Evolutionary conservation across 2,797 vertebrate species (phyloP), one percentile per base, ranked within the genome.

Genomic region (Adelosebastes latens): DNA sequence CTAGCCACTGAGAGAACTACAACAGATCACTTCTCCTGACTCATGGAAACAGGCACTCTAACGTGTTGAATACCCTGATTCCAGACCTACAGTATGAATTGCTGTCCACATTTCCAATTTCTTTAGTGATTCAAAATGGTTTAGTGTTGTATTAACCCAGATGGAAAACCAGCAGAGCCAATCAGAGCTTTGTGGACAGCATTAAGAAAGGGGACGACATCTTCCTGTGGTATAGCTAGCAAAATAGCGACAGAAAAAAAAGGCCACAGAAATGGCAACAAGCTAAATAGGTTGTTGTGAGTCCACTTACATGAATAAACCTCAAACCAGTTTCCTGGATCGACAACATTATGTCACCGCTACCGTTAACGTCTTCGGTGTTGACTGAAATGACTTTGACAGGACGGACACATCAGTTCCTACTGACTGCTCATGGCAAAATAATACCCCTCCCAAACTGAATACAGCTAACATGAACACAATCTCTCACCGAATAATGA

Each of bases 311-410:
- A 61, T 27, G 4, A 65, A 46, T 3, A 53, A 29, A 4, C 25
- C 27, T n/a, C 39, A 10, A 27, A 34, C 2, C 22, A 53, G 18
- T 36, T 60, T 29, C 31, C 24, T 24, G 3, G 14, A 22, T 39
- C 0, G 8, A 14, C 18, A 36, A 9, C 0, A 1, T 52, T n/a
- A 16, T 3, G 0, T 0, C 20, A 49, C 14, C 6, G 39, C 39
- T 42, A 52, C 49, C 0, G 4, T 5, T 0, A 64, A 18, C 20
- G 1, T 46, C n/a, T 25, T 32, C 18, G 9, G 6, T 42, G n/a
- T 8, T 2, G 1, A 25, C 16, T 55, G 9, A 61, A 16, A 22
- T 32, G 20, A 39, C 32, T 11, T 36, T 49, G 12, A 29, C 31
- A 27, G 31, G 22, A 27, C 1, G 3, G 25, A 34, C 4, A 12